Evolutionary conservation across 2,797 vertebrate genomes (phyloP).

Genomic region (Babyrousa celebensis): DNA sequence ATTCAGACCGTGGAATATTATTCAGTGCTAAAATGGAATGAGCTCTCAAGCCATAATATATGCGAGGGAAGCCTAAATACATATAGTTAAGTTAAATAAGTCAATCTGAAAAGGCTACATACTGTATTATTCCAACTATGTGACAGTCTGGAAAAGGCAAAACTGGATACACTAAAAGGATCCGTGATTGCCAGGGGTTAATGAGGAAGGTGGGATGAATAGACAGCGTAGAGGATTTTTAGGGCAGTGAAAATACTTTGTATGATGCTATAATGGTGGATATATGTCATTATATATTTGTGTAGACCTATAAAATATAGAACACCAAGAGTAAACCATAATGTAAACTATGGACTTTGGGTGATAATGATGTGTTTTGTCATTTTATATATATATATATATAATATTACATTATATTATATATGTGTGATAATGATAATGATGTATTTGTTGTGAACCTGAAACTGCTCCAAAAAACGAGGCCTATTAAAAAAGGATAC

Average conservation of each 20-base stretch:
- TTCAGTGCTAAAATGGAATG: not conserved
- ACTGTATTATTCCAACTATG: not conserved
- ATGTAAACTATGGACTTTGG: not conserved
- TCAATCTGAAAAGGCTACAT: not conserved
- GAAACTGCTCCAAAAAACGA: not conserved
- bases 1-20: not conserved
- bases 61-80: not conserved
- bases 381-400: too few relatives aligned
- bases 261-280: not conserved
- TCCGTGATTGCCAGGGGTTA: not conserved
- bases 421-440: too few relatives aligned
- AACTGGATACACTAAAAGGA: not conserved
- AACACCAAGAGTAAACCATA: not conserved
- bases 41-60: not conserved
- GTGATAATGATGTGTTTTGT: not conserved
- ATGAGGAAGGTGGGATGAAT: not conserved
- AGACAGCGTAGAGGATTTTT: not conserved
- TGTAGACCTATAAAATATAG: not conserved
- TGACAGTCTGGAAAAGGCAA: not conserved
- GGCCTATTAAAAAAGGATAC: not conserved
- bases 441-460: not conserved
- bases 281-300: not conserved
- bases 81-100: not conserved
- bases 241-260: not conserved
- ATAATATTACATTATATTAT: too few relatives aligned